Conservation (phyloP, 1,140 invertebrate species). For the Choristoneura fumiferana region DNA sequence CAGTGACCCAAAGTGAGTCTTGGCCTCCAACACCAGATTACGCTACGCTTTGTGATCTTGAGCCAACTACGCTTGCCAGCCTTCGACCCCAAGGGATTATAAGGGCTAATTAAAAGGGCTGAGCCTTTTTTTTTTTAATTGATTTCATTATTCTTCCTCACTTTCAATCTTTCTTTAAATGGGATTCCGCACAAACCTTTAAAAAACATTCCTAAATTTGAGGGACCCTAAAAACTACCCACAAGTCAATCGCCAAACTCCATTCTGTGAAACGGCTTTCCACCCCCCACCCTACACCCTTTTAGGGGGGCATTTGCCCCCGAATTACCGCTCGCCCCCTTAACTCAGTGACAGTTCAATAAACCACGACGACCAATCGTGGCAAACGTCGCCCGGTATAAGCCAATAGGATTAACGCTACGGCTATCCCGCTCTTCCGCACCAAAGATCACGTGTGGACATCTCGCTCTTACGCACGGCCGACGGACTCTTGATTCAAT, state of each 20-base stretch:
- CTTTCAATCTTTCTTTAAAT: too few species aligned
- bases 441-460: conserved; percentile 23
- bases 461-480: conserved; percentile 49
- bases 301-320: conserved; percentile 50
- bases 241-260: conserved; percentile 76
- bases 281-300: conserved; percentile 30
- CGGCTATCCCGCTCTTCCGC: conserved; percentile 39
- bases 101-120: too few species aligned
- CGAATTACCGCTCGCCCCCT: conserved; percentile 71
- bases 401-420: conserved; percentile 77
- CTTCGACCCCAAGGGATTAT: too few species aligned
- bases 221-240: conserved; percentile 71
- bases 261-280: conserved; percentile 55
- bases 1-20: too few species aligned
- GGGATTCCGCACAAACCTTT: conserved; percentile 24
- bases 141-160: too few species aligned
- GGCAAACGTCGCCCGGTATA: conserved; percentile 76
- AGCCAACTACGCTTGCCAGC: too few species aligned
- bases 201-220: conserved; percentile 24
- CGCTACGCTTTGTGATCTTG: too few species aligned
- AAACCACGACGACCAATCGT: conserved; percentile 73
- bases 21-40: too few species aligned
- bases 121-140: too few species aligned
- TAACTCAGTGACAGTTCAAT: conserved; percentile 77
- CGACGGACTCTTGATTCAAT: conserved; percentile 73